Evolutionary conservation across 2,888 invertebrate genomes (phyloP).

Genomic region (Meiosimyza platycephala): DNA sequence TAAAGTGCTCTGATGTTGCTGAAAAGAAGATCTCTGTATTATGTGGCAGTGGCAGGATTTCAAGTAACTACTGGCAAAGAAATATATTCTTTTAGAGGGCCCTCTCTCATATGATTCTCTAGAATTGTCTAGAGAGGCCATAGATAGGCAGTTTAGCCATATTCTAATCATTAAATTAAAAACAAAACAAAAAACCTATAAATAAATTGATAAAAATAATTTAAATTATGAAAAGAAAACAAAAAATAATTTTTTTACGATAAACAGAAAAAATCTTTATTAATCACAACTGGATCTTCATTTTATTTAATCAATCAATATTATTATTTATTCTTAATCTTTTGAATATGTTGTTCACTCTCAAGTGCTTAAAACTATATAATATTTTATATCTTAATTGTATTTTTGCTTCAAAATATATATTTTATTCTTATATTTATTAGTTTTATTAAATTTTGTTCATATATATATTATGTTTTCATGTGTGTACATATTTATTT

Average conservation of each 20-base stretch:
- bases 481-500: neutral
- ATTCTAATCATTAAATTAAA: too few species aligned
- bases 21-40: too few species aligned
- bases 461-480: neutral
- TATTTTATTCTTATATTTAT: constrained; percentile 11
- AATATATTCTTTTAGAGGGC: too few species aligned
- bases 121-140: too few species aligned
- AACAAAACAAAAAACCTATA: too few species aligned
- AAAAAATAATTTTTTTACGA: too few species aligned
- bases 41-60: too few species aligned
- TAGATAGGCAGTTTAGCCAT: too few species aligned
- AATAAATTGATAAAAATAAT: neutral
- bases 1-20: too few species aligned
- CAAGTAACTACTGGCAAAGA: too few species aligned
- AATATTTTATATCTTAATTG: constrained; percentile 15
- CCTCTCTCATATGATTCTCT: too few species aligned
- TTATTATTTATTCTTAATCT: constrained; percentile 1
- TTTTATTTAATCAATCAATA: constrained; percentile 1
- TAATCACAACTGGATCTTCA: neutral
- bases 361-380: constrained; percentile 24
- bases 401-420: neutral
- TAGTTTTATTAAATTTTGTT: neutral
- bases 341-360: neutral
- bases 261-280: neutral
- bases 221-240: constrained; percentile 1